Evolutionary conservation across 2,888 invertebrate species (phyloP).

Genomic region (Lasius fuliginosus): DNA sequence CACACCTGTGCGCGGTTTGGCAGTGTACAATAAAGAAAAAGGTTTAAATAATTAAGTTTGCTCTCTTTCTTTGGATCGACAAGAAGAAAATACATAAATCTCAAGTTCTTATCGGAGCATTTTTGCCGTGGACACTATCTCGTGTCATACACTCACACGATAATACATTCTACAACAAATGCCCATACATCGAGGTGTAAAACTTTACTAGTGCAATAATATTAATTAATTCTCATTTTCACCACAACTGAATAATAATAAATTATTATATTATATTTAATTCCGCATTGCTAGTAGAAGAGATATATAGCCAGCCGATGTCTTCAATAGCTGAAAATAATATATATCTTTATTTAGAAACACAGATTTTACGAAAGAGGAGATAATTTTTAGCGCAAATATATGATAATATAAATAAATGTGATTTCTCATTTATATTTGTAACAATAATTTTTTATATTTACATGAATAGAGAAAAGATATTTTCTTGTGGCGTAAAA

Average conservation of each 20-base stretch:
- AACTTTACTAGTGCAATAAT: neutral
- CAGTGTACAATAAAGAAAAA: no score
- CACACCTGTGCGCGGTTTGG: no score
- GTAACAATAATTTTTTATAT: neutral
- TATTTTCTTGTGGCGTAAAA: neutral
- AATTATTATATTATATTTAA: neutral
- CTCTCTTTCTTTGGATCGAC: neutral
- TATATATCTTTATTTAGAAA: neutral
- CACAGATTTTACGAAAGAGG: neutral
- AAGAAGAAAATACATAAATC: neutral
- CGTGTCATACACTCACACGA: neutral
- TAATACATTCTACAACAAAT: neutral
- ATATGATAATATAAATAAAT: no score
- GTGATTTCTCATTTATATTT: neutral
- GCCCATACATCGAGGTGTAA: no score
- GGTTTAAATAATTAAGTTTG: no score
- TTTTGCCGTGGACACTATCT: neutral
- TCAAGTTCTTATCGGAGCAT: neutral
- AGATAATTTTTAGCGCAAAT: no score
- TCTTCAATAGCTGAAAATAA: conserved; percentile 24
- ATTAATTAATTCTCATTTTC: no score
- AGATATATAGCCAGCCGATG: conserved; percentile 18
- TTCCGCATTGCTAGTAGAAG: neutral
- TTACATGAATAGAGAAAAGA: neutral
- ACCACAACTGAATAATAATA: neutral